phyloP scores from a whole-genome alignment of 2,888 invertebrate species.

The Heteropelma amictum region DNA sequence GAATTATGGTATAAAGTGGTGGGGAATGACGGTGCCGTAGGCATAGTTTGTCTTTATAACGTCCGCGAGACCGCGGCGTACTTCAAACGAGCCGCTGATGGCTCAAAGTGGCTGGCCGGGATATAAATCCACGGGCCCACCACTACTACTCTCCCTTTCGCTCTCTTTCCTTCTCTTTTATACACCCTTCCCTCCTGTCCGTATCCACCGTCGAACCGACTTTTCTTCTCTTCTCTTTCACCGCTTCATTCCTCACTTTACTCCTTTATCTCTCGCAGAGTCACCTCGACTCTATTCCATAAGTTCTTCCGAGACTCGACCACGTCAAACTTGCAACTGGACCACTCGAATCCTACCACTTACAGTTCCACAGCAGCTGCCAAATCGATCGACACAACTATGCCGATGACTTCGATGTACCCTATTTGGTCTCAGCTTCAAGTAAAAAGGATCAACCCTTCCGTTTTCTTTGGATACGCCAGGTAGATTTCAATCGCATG shows the following conservation, averaged over 20 bases:
- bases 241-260: slow-evolving; percentile 30
- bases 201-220: slow-evolving; percentile 34
- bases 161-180: slow-evolving; percentile 48
- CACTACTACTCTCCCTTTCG: slow-evolving; percentile 60
- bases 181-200: slow-evolving; percentile 32
- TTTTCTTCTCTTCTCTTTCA: slow-evolving; percentile 34
- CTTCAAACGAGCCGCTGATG: slow-evolving; percentile 78
- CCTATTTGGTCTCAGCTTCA: too few relatives aligned
- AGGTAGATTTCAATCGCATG: neutral
- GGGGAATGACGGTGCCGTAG: slow-evolving; percentile 76
- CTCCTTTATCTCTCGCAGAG: slow-evolving; percentile 30
- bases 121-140: slow-evolving; percentile 76
- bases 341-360: neutral
- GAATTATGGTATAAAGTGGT: slow-evolving; percentile 76
- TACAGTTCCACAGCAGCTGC: neutral
- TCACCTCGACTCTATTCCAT: slow-evolving; percentile 29
- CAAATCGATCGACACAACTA: neutral
- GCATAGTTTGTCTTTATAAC: slow-evolving; percentile 78
- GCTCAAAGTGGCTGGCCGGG: slow-evolving; percentile 77
- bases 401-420: too few relatives aligned
- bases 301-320: slow-evolving; percentile 30
- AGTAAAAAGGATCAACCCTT: neutral
- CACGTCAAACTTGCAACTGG: slow-evolving; percentile 16
- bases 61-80: slow-evolving; percentile 75
- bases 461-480: too few relatives aligned